Base-by-base conservation (phyloP, 2,113 vertebrate species). In the Austrofundulus limnaeus region DNA sequence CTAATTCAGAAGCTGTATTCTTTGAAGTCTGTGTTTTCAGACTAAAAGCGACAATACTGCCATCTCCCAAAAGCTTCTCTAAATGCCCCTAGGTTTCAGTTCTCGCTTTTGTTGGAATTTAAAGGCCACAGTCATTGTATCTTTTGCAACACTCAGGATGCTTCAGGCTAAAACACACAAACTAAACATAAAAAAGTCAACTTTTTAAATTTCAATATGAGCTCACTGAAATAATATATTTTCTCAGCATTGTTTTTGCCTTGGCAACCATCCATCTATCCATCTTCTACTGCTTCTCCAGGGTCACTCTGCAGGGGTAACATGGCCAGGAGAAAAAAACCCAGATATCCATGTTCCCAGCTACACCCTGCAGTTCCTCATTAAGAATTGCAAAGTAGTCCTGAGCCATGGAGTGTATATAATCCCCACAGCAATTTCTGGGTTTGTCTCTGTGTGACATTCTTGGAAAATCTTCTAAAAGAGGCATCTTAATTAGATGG, bases 31-130 rank as follows among this genome's bases (percentile, higher is more conserved):
- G 51, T 11, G 7, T 60, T 81, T 79, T 55, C 21, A 72, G 62
- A 83, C 34, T 21, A 47, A 37, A 68, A 53, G 66, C 65, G 81
- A 81, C 77, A 85, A 73, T 48, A 63, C 71, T 46, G 69, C 77
- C 63, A 55, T 39, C 21, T 37, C 66, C 62, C 48, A 51, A 68
- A 62, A 21, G 61, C 50, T 64, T 24, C 17, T 57, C 24, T 75
- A 42, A 70, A 64, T 49, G 61, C 47, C 67, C 61, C 42, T n/a
- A n/a, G n/a, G n/a, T n/a, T n/a, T n/a, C n/a, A n/a, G 21, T 13
- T 46, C 24, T 50, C 1, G 3, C 53, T 61, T 61, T 43, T 15
- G 28, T 54, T 38, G 43, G 62, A 34, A 61, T 55, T 9, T 68
- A 48, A 74, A 70, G 56, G 38, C 66, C 53, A 46, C 38, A 47